Evolutionary conservation across 2,113 vertebrate genomes (phyloP).

Genomic region (Dermatemys mawii): DNA sequence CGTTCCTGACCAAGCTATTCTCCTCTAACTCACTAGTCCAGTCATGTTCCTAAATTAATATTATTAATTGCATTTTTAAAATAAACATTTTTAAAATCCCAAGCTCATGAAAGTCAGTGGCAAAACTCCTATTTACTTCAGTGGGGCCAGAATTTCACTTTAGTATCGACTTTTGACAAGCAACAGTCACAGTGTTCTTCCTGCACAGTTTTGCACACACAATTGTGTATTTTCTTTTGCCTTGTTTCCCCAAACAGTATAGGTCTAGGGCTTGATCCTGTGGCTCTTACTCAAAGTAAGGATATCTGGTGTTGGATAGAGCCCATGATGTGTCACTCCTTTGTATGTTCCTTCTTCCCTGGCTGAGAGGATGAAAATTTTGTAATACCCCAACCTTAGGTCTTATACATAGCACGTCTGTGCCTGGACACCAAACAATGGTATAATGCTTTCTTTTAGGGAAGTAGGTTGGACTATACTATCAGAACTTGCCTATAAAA

Average conservation of each 20-base stretch:
- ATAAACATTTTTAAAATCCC: neutral
- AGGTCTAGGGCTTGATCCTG: neutral
- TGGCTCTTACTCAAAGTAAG: neutral
- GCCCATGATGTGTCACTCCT: neutral
- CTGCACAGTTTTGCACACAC: neutral
- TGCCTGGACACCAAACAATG: neutral
- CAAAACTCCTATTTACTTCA: neutral
- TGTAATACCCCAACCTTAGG: neutral
- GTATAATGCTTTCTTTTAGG: neutral
- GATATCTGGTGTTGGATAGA: neutral
- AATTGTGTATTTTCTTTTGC: constrained; percentile 23
- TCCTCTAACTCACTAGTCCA: neutral
- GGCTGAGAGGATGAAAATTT: neutral
- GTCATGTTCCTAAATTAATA: neutral
- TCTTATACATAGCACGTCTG: neutral
- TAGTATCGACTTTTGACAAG: neutral
- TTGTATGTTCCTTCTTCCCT: neutral
- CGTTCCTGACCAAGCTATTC: neutral
- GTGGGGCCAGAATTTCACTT: neutral
- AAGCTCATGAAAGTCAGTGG: neutral
- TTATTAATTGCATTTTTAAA: neutral
- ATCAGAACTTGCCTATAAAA: neutral
- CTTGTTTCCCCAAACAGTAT: neutral
- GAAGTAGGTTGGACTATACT: neutral
- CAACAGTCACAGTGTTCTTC: constrained; percentile 19